Evolutionary conservation across 2,113 vertebrate species (phyloP).

Genomic region (Calcarius ornatus): DNA sequence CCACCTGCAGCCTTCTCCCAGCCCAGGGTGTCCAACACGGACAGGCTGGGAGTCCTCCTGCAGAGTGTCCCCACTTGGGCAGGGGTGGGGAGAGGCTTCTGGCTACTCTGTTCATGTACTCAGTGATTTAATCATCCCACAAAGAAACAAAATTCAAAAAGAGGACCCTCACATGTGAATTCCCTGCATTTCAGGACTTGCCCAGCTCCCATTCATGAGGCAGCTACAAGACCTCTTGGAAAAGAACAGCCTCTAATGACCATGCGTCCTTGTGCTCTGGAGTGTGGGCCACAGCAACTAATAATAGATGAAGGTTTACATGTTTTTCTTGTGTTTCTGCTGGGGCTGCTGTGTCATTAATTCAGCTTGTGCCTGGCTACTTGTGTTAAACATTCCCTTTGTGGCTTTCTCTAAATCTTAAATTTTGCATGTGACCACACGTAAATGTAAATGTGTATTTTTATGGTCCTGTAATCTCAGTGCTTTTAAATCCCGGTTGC

Average conservation of each 20-base stretch:
- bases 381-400: constrained; percentile 70
- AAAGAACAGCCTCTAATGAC: constrained; percentile 38
- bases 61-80: not conserved
- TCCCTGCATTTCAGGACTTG: constrained; percentile 20
- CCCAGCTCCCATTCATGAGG: not conserved
- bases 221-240: constrained; percentile 25
- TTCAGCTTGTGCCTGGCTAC: constrained; percentile 59
- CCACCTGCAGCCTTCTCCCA: not conserved
- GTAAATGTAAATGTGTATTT: constrained; percentile 78
- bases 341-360: constrained; percentile 66
- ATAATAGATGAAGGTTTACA: constrained; percentile 62
- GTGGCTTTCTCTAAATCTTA: constrained; percentile 70
- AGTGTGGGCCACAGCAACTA: constrained; percentile 35
- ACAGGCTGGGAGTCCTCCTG: not conserved
- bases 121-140: not conserved
- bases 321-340: constrained; percentile 66
- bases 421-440: constrained; percentile 77
- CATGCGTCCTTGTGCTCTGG: constrained; percentile 13
- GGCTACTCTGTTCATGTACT: not conserved
- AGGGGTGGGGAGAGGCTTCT: accelerated
- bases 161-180: constrained; percentile 3
- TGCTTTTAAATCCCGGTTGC: constrained; percentile 67
- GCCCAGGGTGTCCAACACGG: accelerated
- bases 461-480: constrained; percentile 75
- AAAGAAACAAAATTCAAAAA: not conserved